These are phyloP conservation scores for Napeogenes sylphis DNA, from an alignment of 2,888 invertebrate genomes.

Conservation along the genomic window DNA sequence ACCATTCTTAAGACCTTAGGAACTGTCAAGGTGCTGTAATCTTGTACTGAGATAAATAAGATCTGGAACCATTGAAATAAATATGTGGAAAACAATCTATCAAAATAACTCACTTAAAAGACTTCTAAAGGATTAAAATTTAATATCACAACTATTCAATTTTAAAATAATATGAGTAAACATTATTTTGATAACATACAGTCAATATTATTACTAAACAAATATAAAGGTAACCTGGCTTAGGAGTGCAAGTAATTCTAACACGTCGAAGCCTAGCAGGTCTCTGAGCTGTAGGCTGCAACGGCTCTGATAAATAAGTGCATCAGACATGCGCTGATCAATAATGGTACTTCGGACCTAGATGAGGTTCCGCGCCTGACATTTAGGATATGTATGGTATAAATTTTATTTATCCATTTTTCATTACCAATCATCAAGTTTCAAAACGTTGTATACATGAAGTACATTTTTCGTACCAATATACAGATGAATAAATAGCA, in stretches of 20 bases:
- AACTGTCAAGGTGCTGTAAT: neutral
- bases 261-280: neutral
- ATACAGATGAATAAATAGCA: too few species aligned
- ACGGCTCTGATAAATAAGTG: neutral
- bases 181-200: too few species aligned
- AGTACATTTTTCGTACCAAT: too few species aligned
- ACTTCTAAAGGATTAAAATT: too few species aligned
- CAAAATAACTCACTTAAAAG: too few species aligned
- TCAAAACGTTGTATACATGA: neutral
- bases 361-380: constrained; percentile 4
- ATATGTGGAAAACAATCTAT: neutral
- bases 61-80: neutral
- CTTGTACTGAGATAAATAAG: neutral
- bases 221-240: too few species aligned
- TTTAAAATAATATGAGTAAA: too few species aligned
- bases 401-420: neutral
- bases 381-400: neutral
- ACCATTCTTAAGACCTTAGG: neutral
- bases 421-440: neutral
- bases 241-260: neutral
- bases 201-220: too few species aligned
- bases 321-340: constrained; percentile 7
- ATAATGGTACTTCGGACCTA: neutral
- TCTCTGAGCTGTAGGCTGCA: neutral
- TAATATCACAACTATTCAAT: too few species aligned